A percentile compares a stretch with the other conserved stretches of the same genome.
Evolutionary conservation across 2,888 invertebrate species (phyloP).

Genomic region (Philereme vetulata): DNA sequence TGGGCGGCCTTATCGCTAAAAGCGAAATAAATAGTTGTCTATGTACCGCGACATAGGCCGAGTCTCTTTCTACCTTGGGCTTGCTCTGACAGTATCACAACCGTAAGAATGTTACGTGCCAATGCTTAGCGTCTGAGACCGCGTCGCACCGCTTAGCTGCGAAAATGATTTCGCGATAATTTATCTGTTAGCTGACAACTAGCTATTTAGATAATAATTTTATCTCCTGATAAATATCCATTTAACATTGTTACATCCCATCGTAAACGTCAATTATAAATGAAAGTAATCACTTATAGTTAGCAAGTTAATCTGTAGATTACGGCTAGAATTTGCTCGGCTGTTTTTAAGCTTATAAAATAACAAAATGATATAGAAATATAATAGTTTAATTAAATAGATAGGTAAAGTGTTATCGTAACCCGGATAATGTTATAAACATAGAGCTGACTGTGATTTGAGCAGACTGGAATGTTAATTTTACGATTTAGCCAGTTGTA

Average conservation of each 20-base stretch:
- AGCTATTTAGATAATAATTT: slow-evolving; percentile 32
- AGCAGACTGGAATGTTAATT: slow-evolving; percentile 12
- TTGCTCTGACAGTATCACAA: slow-evolving; percentile 44
- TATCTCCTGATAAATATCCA: slow-evolving; percentile 19
- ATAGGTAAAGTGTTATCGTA: slow-evolving; percentile 20
- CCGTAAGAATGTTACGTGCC: slow-evolving; percentile 45
- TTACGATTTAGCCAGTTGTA: slow-evolving; percentile 13
- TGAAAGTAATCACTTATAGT: slow-evolving; percentile 4
- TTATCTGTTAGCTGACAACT: slow-evolving; percentile 49
- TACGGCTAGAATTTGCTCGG: too few relatives aligned
- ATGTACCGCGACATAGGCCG: too few relatives aligned
- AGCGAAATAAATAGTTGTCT: too few relatives aligned
- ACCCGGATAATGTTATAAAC: slow-evolving; percentile 37
- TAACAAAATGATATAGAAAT: too few relatives aligned
- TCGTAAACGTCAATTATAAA: slow-evolving; percentile 8
- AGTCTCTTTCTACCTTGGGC: neutral
- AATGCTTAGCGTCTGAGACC: slow-evolving; percentile 33
- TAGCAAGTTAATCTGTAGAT: too few relatives aligned
- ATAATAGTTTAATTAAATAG: too few relatives aligned
- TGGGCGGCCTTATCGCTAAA: too few relatives aligned
- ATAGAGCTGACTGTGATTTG: slow-evolving; percentile 21
- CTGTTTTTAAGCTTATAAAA: slow-evolving; percentile 1
- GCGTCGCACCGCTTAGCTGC: slow-evolving; percentile 35
- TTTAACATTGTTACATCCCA: neutral
- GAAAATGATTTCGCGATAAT: slow-evolving; percentile 52